Percentiles rank a stretch among this genome's conserved stretches.
These are phyloP conservation scores for Andrena dorsata DNA, from an alignment of 2,888 invertebrate species.

Conservation along the genomic window DNA sequence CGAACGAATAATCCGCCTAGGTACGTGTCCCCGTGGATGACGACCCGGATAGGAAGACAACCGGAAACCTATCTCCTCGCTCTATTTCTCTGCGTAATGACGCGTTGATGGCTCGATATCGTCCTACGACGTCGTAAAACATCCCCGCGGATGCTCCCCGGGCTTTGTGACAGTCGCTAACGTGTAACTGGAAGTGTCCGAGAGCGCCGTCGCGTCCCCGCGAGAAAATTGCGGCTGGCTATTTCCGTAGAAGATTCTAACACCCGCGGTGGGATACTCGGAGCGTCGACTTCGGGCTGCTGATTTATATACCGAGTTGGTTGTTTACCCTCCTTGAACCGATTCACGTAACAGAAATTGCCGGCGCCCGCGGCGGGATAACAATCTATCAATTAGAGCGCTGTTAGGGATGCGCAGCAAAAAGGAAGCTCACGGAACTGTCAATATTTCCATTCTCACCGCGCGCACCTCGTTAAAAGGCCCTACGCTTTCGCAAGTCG, in stretches of 20 bases:
- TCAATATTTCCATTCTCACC: neutral
- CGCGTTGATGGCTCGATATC: conserved; percentile 41
- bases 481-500: neutral
- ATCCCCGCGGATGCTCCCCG: conserved; percentile 6
- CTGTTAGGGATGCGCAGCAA: neutral
- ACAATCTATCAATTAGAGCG: neutral
- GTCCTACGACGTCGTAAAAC: conserved; percentile 16
- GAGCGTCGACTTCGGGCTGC: neutral
- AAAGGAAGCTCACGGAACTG: neutral
- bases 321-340: conserved; percentile 5
- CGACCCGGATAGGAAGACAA: conserved; percentile 29
- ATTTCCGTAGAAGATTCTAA: neutral
- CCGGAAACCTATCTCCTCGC: conserved; percentile 47
- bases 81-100: conserved; percentile 46
- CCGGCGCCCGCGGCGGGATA: conserved; percentile 4
- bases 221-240: neutral
- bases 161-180: conserved; percentile 7
- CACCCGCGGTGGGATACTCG: neutral
- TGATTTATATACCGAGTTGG: neutral
- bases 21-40: neutral
- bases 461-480: neutral
- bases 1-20: conserved; percentile 41
- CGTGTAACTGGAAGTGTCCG: neutral
- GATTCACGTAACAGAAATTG: neutral
- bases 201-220: neutral